Evolutionary conservation across 1,140 invertebrate species (phyloP).

Genomic region (Drosophila tani): DNA sequence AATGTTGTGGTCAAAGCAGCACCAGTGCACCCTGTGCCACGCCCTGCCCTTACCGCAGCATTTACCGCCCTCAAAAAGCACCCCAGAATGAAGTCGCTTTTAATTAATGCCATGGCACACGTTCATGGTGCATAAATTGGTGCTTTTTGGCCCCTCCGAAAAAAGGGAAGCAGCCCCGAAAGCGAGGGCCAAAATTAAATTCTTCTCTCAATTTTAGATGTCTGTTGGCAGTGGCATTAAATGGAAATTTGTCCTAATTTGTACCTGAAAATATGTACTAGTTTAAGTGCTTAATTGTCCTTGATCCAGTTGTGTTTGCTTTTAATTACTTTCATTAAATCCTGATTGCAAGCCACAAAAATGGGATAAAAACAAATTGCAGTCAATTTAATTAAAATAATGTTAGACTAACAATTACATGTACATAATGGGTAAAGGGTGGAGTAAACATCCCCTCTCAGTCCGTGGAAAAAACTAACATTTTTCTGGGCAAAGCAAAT

Average conservation of each 20-base stretch:
- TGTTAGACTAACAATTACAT: neutral
- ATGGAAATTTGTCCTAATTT: slow-evolving; percentile 21
- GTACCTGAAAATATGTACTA: slow-evolving; percentile 24
- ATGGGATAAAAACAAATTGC: neutral
- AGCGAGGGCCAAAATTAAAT: slow-evolving; percentile 8
- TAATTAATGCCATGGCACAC: slow-evolving; percentile 68
- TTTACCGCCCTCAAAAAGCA: slow-evolving; percentile 2
- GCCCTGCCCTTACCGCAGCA: slow-evolving; percentile 45
- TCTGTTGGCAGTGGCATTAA: slow-evolving; percentile 9
- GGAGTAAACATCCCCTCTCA: neutral
- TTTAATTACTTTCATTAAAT: slow-evolving; percentile 36
- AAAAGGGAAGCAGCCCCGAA: neutral
- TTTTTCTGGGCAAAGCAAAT: neutral
- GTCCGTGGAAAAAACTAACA: neutral
- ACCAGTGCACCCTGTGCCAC: slow-evolving; percentile 27
- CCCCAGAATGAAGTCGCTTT: slow-evolving; percentile 65
- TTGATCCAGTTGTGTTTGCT: slow-evolving; percentile 32
- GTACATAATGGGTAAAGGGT: neutral
- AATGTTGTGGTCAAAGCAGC: slow-evolving; percentile 54
- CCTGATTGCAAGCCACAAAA: slow-evolving; percentile 7
- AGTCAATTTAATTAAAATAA: slow-evolving; percentile 22
- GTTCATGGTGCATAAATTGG: slow-evolving; percentile 68
- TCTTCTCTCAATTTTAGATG: slow-evolving; percentile 3
- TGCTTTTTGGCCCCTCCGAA: slow-evolving; percentile 19
- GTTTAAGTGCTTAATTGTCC: slow-evolving; percentile 21